phyloP scores from a whole-genome alignment of 2,888 invertebrate genomes.

The Pseudococcus jackbeardsleyi region DNA sequence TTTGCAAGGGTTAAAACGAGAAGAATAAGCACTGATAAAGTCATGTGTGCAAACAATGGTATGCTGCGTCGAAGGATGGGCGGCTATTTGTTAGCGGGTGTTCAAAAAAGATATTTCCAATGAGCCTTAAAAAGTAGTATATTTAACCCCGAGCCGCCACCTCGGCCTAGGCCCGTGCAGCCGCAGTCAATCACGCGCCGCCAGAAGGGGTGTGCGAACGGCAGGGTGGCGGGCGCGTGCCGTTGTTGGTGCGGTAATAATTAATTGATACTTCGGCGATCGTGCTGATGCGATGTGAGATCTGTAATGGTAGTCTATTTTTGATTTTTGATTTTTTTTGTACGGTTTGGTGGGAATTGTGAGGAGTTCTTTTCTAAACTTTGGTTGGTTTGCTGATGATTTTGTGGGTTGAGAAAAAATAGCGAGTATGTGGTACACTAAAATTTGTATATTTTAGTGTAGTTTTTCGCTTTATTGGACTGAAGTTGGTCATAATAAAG shows the following conservation, averaged over 20 bases:
- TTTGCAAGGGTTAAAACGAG: conserved; percentile 63
- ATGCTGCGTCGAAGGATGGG: conserved; percentile 56
- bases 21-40: conserved; percentile 64
- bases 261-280: conserved; percentile 46
- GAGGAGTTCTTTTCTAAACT: no score
- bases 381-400: no score
- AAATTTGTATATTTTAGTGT: no score
- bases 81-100: conserved; percentile 58
- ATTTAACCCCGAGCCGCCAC: background rate
- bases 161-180: background rate
- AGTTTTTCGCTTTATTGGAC: no score
- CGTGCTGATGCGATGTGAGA: background rate
- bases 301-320: no score
- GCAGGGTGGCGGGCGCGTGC: conserved; percentile 15
- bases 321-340: no score
- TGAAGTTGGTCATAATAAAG: no score
- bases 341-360: no score
- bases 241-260: conserved; percentile 50
- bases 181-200: conserved; percentile 1
- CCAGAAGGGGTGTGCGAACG: background rate
- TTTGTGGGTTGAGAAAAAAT: no score
- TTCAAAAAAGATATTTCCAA: conserved; percentile 53
- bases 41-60: conserved; percentile 65
- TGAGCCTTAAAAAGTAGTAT: conserved; percentile 41
- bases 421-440: no score